Evolutionary conservation across 2,797 vertebrate species (phyloP).

Genomic region (Gymnopithys bicolor): DNA sequence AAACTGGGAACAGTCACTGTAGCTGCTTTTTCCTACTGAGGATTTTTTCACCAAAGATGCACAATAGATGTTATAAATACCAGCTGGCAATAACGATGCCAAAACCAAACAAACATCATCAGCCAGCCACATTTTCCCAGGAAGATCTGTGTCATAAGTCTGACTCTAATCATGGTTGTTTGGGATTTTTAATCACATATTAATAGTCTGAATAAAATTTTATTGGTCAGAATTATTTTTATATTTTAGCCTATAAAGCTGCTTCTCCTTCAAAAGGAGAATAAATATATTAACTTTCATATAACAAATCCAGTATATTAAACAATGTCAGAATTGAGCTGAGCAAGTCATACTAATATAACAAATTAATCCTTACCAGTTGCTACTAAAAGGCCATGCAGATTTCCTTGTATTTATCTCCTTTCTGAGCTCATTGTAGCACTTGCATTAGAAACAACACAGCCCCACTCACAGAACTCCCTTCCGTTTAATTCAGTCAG

Average conservation of each 20-base stretch:
- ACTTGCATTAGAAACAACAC: background rate
- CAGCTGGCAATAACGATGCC: background rate
- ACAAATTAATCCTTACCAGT: background rate
- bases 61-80: background rate
- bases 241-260: constrained; percentile 33
- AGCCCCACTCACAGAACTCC: background rate
- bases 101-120: background rate
- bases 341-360: background rate
- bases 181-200: background rate
- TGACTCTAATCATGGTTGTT: background rate
- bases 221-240: constrained; percentile 34
- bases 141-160: background rate
- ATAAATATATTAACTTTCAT: background rate
- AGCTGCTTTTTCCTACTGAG: background rate
- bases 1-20: background rate
- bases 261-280: background rate
- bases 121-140: background rate
- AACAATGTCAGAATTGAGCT: background rate
- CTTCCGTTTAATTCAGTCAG: background rate
- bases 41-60: background rate
- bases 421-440: background rate
- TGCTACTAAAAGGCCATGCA: background rate
- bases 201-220: background rate
- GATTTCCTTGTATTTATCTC: background rate
- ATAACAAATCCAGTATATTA: background rate